Percentiles rank a stretch among this genome's conserved stretches.
Evolutionary conservation across 2,797 vertebrate species (phyloP).

Genomic region (Lophius americanus): DNA sequence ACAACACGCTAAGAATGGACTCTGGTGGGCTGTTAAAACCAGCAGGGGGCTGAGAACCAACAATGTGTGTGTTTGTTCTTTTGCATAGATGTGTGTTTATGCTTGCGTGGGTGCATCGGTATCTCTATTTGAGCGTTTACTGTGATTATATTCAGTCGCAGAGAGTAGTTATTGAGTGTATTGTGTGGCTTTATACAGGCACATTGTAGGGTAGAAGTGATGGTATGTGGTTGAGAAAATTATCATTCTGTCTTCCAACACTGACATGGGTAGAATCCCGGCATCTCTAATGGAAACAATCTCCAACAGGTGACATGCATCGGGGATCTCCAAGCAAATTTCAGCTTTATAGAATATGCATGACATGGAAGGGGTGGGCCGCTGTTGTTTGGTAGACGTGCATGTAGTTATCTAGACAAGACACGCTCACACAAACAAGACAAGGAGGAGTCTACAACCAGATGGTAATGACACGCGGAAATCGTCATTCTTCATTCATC

Average conservation of each 20-base stretch:
- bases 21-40: constrained; percentile 77
- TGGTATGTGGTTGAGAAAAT: constrained; percentile 51
- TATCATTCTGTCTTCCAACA: constrained; percentile 50
- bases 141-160: constrained; percentile 30
- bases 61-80: constrained; percentile 49
- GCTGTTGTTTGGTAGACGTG: constrained; percentile 33
- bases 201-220: constrained; percentile 23
- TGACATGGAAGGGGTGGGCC: constrained; percentile 40
- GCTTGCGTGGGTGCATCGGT: constrained; percentile 26
- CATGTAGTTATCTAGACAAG: constrained; percentile 33
- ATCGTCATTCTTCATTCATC: constrained; percentile 8
- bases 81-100: constrained; percentile 8
- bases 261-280: constrained; percentile 58
- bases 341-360: constrained; percentile 73
- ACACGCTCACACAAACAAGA: constrained; percentile 35
- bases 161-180: constrained; percentile 28
- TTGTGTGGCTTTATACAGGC: constrained; percentile 45
- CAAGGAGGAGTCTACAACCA: constrained; percentile 31
- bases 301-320: constrained; percentile 72
- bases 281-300: constrained; percentile 51
- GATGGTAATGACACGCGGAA: constrained; percentile 34
- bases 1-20: constrained; percentile 69
- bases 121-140: constrained; percentile 47
- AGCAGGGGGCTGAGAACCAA: constrained; percentile 72
- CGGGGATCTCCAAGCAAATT: constrained; percentile 61